Evolutionary conservation across 2,797 vertebrate genomes (phyloP), one percentile per base, ranked within the genome.

Genomic region (Gouania willdenowi): DNA sequence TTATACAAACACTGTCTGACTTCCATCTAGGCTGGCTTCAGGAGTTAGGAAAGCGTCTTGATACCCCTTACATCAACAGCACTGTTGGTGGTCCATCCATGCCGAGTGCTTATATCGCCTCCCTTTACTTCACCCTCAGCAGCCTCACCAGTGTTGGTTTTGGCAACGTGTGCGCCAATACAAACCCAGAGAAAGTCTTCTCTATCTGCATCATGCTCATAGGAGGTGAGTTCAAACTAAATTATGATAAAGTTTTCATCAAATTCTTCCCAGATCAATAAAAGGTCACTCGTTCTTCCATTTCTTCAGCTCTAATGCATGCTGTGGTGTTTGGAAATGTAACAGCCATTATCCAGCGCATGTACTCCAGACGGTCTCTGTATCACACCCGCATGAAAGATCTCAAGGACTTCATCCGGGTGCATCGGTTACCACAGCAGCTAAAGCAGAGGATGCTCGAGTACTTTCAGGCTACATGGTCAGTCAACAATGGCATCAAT

Each of bases 151-250:
- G 92, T 2, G 92, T 94, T 8, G 93, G 93, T 15, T 93, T 94
- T 1, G 94, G 94, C 41, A 98, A 97, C 0, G 93, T 98, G 36
- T 98, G 92, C 0, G 94, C 94, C 81, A 98, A 97, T 76, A 97
- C 95, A 0, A 93, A 98, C 0, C 90, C 92, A 0, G 95, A 97
- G 81, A 98, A 97, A 80, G 91, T 98, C 80, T 98, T 96, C 83
- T 98, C 95, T 70, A 92, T 97, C 77, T 96, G 94, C 66, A 93
- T 93, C n/a, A 97, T 97, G 94, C 91, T 97, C 43, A 94, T 97
- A 5, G 92, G 92, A 7, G 92, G 92, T 93, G 78, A 80, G 89
- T 77, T n/a, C 14, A 3, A 1, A 0, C n/a, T 14, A 6, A n/a
- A 3, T 4, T 0, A 19, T 23, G 2, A 1, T 26, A 8, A 2